These are phyloP conservation scores for Thalassophryne amazonica DNA, from an alignment of 2,797 vertebrate species.

Conservation along the genomic window DNA sequence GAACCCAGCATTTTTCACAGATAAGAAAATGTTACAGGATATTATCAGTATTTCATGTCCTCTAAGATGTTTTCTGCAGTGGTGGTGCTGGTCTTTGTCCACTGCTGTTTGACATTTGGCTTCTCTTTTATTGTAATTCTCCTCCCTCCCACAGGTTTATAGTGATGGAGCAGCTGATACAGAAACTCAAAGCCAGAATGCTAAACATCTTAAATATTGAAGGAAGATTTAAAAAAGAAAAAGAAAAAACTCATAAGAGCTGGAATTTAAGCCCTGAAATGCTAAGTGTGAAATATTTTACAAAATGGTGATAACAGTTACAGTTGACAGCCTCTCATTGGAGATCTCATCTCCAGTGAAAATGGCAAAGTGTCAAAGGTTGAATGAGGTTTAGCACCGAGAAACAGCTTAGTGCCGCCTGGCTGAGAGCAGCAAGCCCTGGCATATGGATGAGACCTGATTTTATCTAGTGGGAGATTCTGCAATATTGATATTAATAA, in stretches of 20 bases:
- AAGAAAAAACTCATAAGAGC: background rate
- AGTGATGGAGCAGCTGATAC: background rate
- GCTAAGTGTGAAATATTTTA: conserved; percentile 1
- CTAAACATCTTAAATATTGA: too few relatives aligned
- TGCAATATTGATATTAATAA: conserved; percentile 46
- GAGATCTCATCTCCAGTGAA: conserved; percentile 21
- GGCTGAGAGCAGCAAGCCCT: conserved; percentile 20
- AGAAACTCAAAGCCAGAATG: background rate
- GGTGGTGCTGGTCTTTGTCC: too few relatives aligned
- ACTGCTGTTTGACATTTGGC: background rate
- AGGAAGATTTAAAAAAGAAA: background rate
- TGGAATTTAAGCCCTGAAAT: background rate
- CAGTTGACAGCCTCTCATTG: background rate
- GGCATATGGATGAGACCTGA: conserved; percentile 31
- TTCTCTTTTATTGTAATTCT: background rate
- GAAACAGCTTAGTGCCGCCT: conserved; percentile 24
- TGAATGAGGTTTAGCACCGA: conserved; percentile 31
- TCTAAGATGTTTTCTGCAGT: too few relatives aligned
- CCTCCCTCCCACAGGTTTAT: background rate
- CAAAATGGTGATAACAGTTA: background rate
- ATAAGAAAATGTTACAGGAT: too few relatives aligned
- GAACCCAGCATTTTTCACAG: too few relatives aligned
- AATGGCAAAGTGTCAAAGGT: conserved; percentile 43
- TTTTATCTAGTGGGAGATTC: conserved; percentile 15
- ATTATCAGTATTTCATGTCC: too few relatives aligned